Evolutionary conservation across 2,888 invertebrate species (phyloP).

Genomic region (Oligia fasciuncula): DNA sequence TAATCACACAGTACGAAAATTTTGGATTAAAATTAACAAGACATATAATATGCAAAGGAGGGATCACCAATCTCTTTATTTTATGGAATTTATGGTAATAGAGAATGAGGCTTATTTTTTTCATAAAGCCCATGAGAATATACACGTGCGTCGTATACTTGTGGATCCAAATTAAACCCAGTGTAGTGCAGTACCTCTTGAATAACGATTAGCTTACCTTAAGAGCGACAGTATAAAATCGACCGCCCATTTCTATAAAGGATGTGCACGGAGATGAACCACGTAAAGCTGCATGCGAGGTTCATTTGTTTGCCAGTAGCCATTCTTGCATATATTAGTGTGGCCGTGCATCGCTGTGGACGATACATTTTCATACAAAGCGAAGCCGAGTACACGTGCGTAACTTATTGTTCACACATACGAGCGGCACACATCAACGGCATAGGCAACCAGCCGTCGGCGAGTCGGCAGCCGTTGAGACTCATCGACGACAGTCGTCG

Average conservation of each 20-base stretch:
- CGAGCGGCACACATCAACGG: no score
- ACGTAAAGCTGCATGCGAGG: no score
- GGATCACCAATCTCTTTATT: constrained; percentile 53
- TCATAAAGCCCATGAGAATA: background rate
- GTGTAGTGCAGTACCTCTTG: background rate
- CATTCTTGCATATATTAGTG: background rate
- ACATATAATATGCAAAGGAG: constrained; percentile 36
- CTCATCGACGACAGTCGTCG: no score
- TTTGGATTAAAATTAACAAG: constrained; percentile 64
- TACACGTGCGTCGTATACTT: background rate
- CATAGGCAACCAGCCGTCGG: background rate
- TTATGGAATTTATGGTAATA: constrained; percentile 54
- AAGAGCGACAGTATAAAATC: background rate
- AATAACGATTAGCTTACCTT: no score
- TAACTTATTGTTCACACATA: no score
- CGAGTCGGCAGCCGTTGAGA: no score
- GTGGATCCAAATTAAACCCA: background rate
- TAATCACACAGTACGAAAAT: constrained; percentile 76
- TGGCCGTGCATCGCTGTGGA: background rate
- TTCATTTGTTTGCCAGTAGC: background rate
- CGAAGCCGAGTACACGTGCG: background rate
- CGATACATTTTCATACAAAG: background rate
- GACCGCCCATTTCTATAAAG: background rate
- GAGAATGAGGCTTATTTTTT: constrained; percentile 17
- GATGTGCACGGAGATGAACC: background rate